A percentile compares a stretch with the other conserved stretches of the same genome.
These are phyloP conservation scores for Martes martes DNA, from an alignment of 2,113 vertebrate species.

Conservation along the genomic window DNA sequence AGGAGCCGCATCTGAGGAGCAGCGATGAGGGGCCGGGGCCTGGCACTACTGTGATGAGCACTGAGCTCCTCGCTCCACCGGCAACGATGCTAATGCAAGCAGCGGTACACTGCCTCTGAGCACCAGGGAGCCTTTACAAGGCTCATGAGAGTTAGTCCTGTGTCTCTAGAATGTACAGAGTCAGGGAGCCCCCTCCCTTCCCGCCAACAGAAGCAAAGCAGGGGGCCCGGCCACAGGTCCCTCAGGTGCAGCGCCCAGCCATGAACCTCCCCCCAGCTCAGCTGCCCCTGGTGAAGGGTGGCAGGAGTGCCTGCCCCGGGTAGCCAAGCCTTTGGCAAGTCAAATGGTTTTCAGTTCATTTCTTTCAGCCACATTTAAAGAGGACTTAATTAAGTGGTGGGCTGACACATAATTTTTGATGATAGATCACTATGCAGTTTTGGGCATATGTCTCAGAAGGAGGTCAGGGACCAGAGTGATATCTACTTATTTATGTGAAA, in stretches of 20 bases:
- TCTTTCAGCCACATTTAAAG: background rate
- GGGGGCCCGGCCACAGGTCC: too few species aligned
- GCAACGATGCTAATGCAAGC: background rate
- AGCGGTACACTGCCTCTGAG: accelerated
- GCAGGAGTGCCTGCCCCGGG: accelerated
- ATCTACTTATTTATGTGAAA: background rate
- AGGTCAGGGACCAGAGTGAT: background rate
- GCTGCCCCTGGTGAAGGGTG: accelerated
- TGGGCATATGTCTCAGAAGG: background rate
- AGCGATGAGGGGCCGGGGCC: background rate
- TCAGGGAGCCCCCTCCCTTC: background rate
- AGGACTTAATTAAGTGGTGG: background rate
- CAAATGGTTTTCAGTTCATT: background rate
- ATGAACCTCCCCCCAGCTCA: accelerated
- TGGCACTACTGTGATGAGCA: background rate
- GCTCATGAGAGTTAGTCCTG: background rate
- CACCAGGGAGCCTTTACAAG: background rate
- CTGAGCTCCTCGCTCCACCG: background rate
- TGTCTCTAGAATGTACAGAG: background rate
- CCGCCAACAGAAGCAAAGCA: accelerated
- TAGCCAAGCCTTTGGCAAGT: background rate
- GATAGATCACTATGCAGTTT: background rate
- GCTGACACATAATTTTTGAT: background rate
- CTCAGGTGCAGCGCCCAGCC: accelerated
- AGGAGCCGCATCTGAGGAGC: background rate